Evolutionary conservation across 1,140 invertebrate genomes (phyloP), one percentile per base, ranked within the genome.

Genomic region (Micrasema longulum): DNA sequence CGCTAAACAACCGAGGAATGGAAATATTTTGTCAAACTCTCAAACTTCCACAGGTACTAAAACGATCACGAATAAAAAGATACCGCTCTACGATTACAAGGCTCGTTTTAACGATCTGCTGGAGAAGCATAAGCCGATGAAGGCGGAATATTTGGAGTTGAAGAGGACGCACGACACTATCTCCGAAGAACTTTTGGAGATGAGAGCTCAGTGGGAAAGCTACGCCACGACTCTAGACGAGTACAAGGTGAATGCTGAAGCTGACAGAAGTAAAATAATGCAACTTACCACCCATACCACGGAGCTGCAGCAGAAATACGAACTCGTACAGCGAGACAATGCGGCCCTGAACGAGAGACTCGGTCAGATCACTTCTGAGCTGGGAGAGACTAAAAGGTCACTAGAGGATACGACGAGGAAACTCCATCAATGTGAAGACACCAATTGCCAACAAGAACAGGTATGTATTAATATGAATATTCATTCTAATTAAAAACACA

Each of bases 71-170:
- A 62, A 26, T 20, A 72, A 72, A 48, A 79, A 80, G 5, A 82
- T 83, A 43, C 77, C 83, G 77, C 83, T 79, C 0, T 84, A 84
- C 50, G 83, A 84, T 64, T 84, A 79, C 65, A 84, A 84, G 53
- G 80, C 82, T 1, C 79, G 82, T 0, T 84, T 80, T 65, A 78
- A 80, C 35, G 80, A 82, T 64, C 71, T 85, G 10, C 79, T 85
- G 38, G 83, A 86, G 48, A 84, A 84, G 47, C 80, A 84, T 64
- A 84, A 85, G 69, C 77, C 80, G 9, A 68, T 85, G 4, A 79
- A 79, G 35, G 73, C 41, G 9, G 67, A 72, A 22, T 68, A 63
- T 31, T 73, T 77, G 55, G 63, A 80, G 3, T 78, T 82, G 70
- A 70, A 76, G 36, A 74, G 80, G n/a, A 63, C 79, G 12, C 67